phyloP scores from a whole-genome alignment of 2,113 vertebrate genomes.

The Coregonus clupeaformis region DNA sequence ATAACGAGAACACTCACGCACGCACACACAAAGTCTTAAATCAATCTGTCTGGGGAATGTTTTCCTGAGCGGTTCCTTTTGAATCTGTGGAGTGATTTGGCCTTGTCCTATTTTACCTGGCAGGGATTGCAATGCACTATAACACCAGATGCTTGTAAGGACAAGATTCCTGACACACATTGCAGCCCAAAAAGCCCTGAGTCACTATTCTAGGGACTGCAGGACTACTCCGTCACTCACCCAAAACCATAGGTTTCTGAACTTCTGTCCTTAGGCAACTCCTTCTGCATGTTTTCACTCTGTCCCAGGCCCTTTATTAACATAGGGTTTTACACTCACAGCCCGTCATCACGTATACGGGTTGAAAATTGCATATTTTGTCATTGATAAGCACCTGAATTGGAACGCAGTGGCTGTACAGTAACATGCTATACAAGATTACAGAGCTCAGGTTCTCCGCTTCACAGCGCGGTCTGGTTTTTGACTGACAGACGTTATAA shows the following conservation, averaged over 20 bases:
- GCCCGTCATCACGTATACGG: no score
- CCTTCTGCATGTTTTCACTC: slow-evolving; percentile 29
- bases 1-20: no score
- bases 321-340: not conserved
- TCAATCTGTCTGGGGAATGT: not conserved
- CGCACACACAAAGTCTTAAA: not conserved
- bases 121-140: not conserved
- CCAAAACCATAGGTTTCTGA: not conserved
- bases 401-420: no score
- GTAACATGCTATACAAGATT: no score
- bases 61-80: slow-evolving; percentile 2
- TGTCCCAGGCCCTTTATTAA: not conserved
- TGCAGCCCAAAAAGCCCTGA: slow-evolving; percentile 8
- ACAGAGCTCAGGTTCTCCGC: no score
- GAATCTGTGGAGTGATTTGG: not conserved
- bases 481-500: no score
- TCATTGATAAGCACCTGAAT: no score
- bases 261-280: slow-evolving; percentile 31
- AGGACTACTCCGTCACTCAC: slow-evolving; percentile 35
- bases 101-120: not conserved
- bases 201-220: slow-evolving; percentile 31
- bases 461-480: no score
- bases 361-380: no score
- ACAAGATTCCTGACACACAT: not conserved
- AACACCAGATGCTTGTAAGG: not conserved